Percentiles rank a stretch among this genome's conserved stretches.
phyloP scores from a whole-genome alignment of 2,113 vertebrate genomes.

The Puffinus mauretanicus region DNA sequence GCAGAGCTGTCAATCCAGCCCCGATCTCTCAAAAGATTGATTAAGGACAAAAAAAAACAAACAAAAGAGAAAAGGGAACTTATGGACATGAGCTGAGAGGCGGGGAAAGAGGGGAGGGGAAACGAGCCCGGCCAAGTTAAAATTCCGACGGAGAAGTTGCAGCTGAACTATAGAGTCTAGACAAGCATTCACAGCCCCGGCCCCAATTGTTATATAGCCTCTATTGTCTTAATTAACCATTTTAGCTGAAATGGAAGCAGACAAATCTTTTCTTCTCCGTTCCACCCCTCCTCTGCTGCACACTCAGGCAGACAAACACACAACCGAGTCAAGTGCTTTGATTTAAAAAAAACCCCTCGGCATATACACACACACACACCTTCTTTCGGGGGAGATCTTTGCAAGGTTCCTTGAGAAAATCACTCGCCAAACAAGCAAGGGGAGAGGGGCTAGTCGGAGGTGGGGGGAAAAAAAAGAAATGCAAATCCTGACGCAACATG shows the following conservation, averaged over 20 bases:
- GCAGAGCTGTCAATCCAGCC: conserved; percentile 45
- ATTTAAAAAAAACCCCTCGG: conserved; percentile 17
- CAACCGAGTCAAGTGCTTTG: conserved; percentile 57
- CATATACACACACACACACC: not conserved
- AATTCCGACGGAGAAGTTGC: conserved; percentile 70
- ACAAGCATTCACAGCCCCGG: conserved; percentile 62
- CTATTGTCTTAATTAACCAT: conserved; percentile 77
- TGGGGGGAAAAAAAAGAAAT: not conserved
- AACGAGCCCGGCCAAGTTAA: conserved; percentile 57
- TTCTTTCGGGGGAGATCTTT: not conserved
- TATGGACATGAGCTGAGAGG: conserved; percentile 57
- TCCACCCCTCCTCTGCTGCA: conserved; percentile 10
- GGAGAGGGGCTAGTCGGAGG: not conserved
- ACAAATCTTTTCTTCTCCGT: conserved; percentile 67
- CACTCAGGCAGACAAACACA: conserved; percentile 42
- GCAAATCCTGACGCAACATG: conserved; percentile 14
- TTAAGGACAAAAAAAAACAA: conserved; percentile 49
- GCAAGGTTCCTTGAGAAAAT: conserved; percentile 38
- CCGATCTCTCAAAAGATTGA: conserved; percentile 53
- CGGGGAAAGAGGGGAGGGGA: conserved; percentile 44
- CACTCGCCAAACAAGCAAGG: not conserved
- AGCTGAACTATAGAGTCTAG: conserved; percentile 71
- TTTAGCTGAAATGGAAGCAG: conserved; percentile 49
- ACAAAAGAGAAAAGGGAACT: conserved; percentile 51
- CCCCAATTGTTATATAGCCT: conserved; percentile 48